These are phyloP conservation scores for Pelochelys cantorii DNA, from an alignment of 2,797 vertebrate genomes.

Conservation along the genomic window DNA sequence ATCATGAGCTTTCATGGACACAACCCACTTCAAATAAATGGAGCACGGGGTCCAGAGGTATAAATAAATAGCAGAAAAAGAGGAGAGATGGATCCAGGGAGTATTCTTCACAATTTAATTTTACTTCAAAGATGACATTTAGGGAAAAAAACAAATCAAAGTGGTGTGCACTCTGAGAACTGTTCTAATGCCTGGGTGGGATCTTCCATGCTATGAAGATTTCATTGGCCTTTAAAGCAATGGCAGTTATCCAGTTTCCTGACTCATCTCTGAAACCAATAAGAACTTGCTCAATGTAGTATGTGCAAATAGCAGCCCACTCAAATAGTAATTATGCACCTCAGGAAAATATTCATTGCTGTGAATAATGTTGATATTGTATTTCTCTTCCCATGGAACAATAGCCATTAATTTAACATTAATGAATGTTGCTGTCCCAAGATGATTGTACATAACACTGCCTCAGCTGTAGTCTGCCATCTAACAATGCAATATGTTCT, in stretches of 20 bases:
- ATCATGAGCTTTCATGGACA: neutral
- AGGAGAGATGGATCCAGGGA: neutral
- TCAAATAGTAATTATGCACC: neutral
- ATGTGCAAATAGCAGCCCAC: slow-evolving; percentile 31
- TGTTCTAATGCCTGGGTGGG: neutral
- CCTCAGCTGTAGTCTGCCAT: neutral
- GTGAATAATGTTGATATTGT: slow-evolving; percentile 4
- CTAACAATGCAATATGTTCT: neutral
- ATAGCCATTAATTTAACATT: neutral
- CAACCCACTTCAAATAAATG: too few species aligned
- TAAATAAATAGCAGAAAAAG: too few species aligned
- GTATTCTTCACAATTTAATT: slow-evolving; percentile 2
- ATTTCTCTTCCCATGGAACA: slow-evolving; percentile 49
- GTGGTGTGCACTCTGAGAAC: neutral
- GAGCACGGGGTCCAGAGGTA: too few species aligned
- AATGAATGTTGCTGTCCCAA: neutral
- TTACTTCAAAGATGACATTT: neutral
- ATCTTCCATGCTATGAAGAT: slow-evolving; percentile 45
- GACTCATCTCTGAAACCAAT: slow-evolving; percentile 47
- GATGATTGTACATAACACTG: neutral
- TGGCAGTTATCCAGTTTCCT: slow-evolving; percentile 44
- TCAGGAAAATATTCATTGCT: slow-evolving; percentile 36
- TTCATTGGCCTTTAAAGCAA: slow-evolving; percentile 58
- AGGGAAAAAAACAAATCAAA: rapidly evolving
- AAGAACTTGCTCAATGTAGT: slow-evolving; percentile 20